Evolutionary conservation across 2,888 invertebrate species (phyloP).

Genomic region (Patella pellucida): DNA sequence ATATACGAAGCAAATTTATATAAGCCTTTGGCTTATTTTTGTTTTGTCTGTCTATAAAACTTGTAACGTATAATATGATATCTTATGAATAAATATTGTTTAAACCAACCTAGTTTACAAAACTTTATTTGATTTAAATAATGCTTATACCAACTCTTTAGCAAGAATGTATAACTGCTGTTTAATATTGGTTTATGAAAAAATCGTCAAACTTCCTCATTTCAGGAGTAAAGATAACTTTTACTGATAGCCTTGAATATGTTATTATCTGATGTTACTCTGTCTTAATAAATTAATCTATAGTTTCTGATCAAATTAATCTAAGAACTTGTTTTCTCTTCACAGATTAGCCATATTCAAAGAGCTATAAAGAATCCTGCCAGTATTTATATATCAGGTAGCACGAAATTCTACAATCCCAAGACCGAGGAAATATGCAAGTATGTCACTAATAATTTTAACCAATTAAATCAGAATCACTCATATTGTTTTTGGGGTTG

Average conservation of each 20-base stretch:
- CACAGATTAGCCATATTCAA: constrained; percentile 42
- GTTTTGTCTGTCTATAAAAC: too few relatives aligned
- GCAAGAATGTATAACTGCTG: too few relatives aligned
- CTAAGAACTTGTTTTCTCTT: not conserved
- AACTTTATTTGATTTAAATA: too few relatives aligned
- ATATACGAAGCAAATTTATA: too few relatives aligned
- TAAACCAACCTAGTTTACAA: too few relatives aligned
- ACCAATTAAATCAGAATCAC: too few relatives aligned
- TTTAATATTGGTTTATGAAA: too few relatives aligned
- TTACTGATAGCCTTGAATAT: not conserved
- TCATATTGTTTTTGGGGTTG: too few relatives aligned
- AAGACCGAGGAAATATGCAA: constrained; percentile 52
- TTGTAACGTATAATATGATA: too few relatives aligned
- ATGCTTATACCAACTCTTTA: not conserved
- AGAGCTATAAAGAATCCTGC: constrained; percentile 30
- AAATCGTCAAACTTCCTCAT: too few relatives aligned
- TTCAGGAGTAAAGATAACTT: not conserved
- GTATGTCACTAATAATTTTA: constrained; percentile 31
- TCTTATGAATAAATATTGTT: too few relatives aligned
- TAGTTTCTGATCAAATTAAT: not conserved
- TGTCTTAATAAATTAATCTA: not conserved
- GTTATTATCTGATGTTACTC: not conserved
- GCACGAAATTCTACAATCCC: constrained; percentile 43
- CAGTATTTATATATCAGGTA: constrained; percentile 57
- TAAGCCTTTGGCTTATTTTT: too few relatives aligned